These are phyloP conservation scores for Philotrypesis tridentata DNA, from an alignment of 1,140 invertebrate genomes.

Conservation along the genomic window DNA sequence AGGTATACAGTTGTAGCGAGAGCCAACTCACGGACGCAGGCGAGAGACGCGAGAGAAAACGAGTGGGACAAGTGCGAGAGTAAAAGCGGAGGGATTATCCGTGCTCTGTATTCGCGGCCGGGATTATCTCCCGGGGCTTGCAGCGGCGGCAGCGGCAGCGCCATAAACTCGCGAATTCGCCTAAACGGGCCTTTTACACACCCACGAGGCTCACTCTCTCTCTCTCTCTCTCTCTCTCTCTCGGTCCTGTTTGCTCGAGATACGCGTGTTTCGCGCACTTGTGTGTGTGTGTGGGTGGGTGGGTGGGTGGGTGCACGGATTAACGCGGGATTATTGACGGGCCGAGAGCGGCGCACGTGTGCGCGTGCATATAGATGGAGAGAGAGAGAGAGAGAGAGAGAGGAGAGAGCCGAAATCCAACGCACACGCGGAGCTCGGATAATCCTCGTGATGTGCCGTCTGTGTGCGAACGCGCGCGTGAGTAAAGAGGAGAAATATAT, in stretches of 20 bases:
- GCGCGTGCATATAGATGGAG: conserved; percentile 53
- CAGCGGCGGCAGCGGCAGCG: no score
- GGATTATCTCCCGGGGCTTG: conserved; percentile 48
- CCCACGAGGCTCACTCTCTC: no score
- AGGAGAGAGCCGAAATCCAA: conserved; percentile 69
- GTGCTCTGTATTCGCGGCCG: conserved; percentile 66
- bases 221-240: no score
- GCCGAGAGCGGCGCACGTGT: background rate
- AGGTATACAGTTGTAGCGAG: no score
- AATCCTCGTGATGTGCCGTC: conserved; percentile 30
- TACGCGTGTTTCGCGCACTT: conserved; percentile 25
- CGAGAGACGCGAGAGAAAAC: conserved; percentile 41
- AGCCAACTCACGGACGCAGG: conserved; percentile 40
- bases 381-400: no score
- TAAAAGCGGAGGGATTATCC: conserved; percentile 69
- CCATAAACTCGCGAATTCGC: conserved; percentile 40
- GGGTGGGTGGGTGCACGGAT: conserved; percentile 61
- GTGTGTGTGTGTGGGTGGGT: background rate
- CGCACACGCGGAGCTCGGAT: conserved; percentile 65
- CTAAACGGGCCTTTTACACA: conserved; percentile 26
- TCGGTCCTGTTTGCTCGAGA: background rate
- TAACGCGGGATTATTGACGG: conserved; percentile 69
- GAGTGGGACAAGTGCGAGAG: conserved; percentile 41
- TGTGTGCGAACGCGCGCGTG: background rate
- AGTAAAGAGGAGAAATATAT: background rate